A percentile compares a stretch with the other conserved stretches of the same genome.
These are phyloP conservation scores for Serripes groenlandicus DNA, from an alignment of 2,888 invertebrate species.

Conservation along the genomic window DNA sequence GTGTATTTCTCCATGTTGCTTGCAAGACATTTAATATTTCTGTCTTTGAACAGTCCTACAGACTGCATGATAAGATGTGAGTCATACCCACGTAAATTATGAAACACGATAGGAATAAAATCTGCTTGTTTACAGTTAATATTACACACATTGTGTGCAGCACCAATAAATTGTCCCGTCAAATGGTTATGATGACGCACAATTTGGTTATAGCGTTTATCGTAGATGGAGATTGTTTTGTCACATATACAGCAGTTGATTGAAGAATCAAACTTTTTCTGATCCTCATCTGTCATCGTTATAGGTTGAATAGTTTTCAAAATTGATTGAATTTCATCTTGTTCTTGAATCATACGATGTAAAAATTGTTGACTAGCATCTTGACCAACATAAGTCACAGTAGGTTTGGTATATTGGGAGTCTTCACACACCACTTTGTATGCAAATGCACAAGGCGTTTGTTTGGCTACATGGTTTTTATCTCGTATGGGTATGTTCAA, in stretches of 20 bases:
- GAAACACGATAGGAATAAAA: constrained; percentile 31
- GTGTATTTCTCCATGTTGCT: background rate
- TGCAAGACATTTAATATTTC: background rate
- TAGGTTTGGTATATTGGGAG: constrained; percentile 43
- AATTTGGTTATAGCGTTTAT: background rate
- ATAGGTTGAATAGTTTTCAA: constrained; percentile 38
- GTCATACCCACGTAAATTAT: constrained; percentile 37
- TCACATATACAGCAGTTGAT: constrained; percentile 14
- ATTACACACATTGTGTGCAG: constrained; percentile 21
- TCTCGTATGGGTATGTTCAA: constrained; percentile 1
- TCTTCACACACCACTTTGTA: constrained; percentile 52
- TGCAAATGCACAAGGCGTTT: constrained; percentile 42
- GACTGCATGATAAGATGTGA: constrained; percentile 28
- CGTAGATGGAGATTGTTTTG: background rate
- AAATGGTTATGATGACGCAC: constrained; percentile 25
- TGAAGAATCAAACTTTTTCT: background rate
- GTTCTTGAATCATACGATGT: constrained; percentile 37
- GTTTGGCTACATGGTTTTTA: constrained; percentile 7
- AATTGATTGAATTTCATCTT: constrained; percentile 36
- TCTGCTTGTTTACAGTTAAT: constrained; percentile 3
- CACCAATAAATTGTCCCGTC: constrained; percentile 13
- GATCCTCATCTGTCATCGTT: constrained; percentile 7
- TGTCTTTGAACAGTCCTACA: constrained; percentile 20
- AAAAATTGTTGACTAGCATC: constrained; percentile 39
- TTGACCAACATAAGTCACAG: constrained; percentile 38